These are phyloP conservation scores for Mallotus villosus DNA, from an alignment of 2,797 vertebrate genomes.

Conservation along the genomic window DNA sequence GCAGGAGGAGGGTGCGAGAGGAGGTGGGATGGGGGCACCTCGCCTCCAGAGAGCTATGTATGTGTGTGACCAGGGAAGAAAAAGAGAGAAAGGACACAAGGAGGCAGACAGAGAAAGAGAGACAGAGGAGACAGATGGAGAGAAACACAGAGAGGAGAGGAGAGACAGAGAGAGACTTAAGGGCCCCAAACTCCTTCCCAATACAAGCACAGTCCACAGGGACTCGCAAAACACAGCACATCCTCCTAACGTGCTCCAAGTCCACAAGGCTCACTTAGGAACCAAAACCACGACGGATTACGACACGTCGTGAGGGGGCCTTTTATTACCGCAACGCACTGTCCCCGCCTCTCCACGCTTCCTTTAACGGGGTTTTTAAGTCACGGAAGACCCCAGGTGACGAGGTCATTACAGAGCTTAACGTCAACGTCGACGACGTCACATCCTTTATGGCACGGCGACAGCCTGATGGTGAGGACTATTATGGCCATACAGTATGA, in stretches of 20 bases:
- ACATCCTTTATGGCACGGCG: not conserved
- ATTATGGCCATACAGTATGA: not conserved
- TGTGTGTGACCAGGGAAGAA: no score
- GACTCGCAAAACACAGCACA: not conserved
- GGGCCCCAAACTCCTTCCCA: no score
- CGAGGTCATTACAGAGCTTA: constrained; percentile 36
- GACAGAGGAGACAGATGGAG: no score
- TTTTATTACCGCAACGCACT: constrained; percentile 28
- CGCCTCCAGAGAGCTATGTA: no score
- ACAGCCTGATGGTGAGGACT: not conserved
- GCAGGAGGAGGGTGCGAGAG: no score
- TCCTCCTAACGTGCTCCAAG: constrained; percentile 30
- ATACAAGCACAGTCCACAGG: not conserved
- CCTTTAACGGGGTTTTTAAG: constrained; percentile 44
- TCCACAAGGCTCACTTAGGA: constrained; percentile 31
- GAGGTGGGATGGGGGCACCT: not conserved
- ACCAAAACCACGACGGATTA: constrained; percentile 29
- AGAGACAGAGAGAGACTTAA: not conserved
- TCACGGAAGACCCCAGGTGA: constrained; percentile 14
- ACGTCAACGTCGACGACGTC: not conserved
- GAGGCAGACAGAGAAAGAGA: no score
- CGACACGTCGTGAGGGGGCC: constrained; percentile 6
- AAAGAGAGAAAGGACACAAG: no score
- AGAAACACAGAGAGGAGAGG: no score
- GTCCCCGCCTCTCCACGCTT: constrained; percentile 12